Base-by-base conservation (phyloP, 2,888 invertebrate genomes). In the Parapristionchus giblindavisi region DNA sequence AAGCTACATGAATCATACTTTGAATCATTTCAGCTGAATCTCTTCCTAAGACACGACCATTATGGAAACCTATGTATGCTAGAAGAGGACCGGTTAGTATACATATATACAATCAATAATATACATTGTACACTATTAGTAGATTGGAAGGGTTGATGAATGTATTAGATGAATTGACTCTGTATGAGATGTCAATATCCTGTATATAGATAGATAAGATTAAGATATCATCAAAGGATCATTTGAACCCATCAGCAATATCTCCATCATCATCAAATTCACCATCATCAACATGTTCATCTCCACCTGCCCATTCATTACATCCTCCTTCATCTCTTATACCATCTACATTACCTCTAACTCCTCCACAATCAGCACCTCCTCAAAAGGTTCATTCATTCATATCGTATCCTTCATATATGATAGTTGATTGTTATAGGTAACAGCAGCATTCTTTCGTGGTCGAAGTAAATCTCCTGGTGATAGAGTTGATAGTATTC, bases 311-410 rank as follows among this genome's bases (percentile, higher is more conserved):
- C 17, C 78, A 77, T 29, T 68, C 77, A 21, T 76, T 76, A 32
- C 77, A 76, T 76, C 70, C 74, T 27, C 79, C 81, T 34, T 76
- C 77, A 8, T 78, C 78, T 65, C 78, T 82, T 1, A 80, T 81
- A 51, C 75, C 78, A 11, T 58, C 74, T 17, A 70, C 81, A 3
- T 77, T 82, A 3, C 81, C 85, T 17, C 77, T 87, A n/a, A 87
- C 87, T 3, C 87, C 87, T 3, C 87, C 87, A 1, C 87, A 87
- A 77, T 83, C 83, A 11, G 87, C 87, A 0, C 87, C 87, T 3
- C 87, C 87, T 6, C 85, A 86, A 52, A 86, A 87, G 77, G 83
- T 84, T 56, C n/a, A n/a, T n/a, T n/a, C n/a, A n/a, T n/a, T n/a
- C n/a, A n/a, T n/a, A n/a, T n/a, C n/a, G n/a, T 5, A 32, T 60